Evolutionary conservation across 2,888 invertebrate species (phyloP), one percentile per base, ranked within the genome.

Genomic region (Drosophila subsilvestris): DNA sequence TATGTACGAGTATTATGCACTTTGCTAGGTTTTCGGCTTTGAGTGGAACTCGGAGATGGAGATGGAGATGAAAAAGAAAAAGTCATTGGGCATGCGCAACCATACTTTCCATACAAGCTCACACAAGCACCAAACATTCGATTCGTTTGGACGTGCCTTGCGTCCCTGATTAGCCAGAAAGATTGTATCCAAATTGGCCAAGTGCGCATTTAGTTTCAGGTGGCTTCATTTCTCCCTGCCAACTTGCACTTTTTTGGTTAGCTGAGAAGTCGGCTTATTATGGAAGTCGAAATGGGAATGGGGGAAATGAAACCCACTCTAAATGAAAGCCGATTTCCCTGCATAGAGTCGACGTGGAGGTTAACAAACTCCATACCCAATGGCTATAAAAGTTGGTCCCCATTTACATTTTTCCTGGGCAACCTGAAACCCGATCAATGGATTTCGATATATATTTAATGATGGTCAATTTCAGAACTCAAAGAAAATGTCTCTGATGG

Each of bases 61-160:
- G 47, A 32, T 29, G 73, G 48, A 17, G 49, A n/a, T 25, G 58
- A 3, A 25, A 69, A 60, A 73, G 70, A 63, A 77, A 70, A 62
- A 69, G 56, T 70, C 65, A 75, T 83, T 79, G 68, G 43, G 83
- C 79, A 79, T 85, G 85, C 83, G 80, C 79, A 79, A 49, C 80
- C 50, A 54, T 42, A 48, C 54, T 70, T 58, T 63, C 48, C 50
- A 44, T 53, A 50, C 55, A 56, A 66, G 37, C 14, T 4, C 25
- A 49, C 22, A 48, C 27, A 68, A 22, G 22, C 63, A 12, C 32
- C 10, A 1, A 32, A 78, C 60, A 12, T 12, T 48, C n/a, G 3
- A 12, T 12, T 48, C n/a, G 3, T 5, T 25, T 17, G 18, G 9
- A 79, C 80, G 80, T 84, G 82, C 7, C 54, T 62, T n/a, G 78